Evolutionary conservation across 2,113 vertebrate genomes (phyloP), one percentile per base, ranked within the genome.

Genomic region (western clawed frog (Xenopus tropicalis)): DNA sequence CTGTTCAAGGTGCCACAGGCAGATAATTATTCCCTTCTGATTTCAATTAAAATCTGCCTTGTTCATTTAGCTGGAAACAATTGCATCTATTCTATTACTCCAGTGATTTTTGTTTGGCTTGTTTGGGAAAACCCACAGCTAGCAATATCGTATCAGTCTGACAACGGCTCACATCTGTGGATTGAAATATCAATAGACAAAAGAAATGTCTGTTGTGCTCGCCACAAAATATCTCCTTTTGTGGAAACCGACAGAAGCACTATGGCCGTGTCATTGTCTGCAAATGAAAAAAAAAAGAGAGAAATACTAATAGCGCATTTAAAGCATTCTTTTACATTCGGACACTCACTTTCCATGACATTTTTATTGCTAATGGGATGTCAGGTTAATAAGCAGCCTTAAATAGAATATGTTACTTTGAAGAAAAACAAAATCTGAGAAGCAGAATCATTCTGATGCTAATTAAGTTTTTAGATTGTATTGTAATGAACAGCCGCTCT

Each of bases 11-110:
- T 75, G 73, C 73, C 66, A 75, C n/a, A 42, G 58, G 66, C 59
- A 69, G 73, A 76, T 76, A 76, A 69, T 76, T 76, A 68, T 69
- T 76, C 66, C 66, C 66, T 23, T n/a, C 21, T 29, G 58, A 63
- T 63, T 76, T 69, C 46, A 76, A 63, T 76, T 75, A 75, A 69
- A 69, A 68, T 52, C 61, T 54, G 58, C 46, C 66, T 22, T 75
- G 66, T 75, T 75, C 66, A 75, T 75, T 75, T 69, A 63, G 73
- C 73, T 56, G 66, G 37, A 69, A 76, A 69, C 73, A 76, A 69
- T 69, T 63, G 59, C 59, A 76, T 63, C 58, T 25, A 69, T 63
- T 76, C 73, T 62, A 58, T 56, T 75, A 61, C 58, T 75, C 66
- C 66, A 63, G 48, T 44, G 46, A 63, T 68, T 69, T 76, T 52